Evolutionary conservation across 2,113 vertebrate genomes (phyloP), one percentile per base, ranked within the genome.

Genomic region (Scomber colias): DNA sequence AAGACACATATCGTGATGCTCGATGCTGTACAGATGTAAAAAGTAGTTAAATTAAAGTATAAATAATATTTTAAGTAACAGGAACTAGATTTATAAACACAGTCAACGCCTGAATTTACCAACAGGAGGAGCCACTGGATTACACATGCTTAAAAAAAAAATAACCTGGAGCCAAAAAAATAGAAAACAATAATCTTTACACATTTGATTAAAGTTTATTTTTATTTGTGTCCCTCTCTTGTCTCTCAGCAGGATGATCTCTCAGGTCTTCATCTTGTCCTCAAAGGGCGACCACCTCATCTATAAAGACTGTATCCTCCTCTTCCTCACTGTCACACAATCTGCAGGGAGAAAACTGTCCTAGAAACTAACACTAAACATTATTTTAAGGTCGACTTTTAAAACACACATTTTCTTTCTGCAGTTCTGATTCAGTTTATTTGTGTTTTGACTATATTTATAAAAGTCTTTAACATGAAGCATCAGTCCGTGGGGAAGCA

Each of bases 211-310:
- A 4, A 46, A 11, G 3, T 61, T 5, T 44, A 2, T 53, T 6
- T 75, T 24, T 15, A 5, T 69, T 17, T 15, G 4, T 50, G 11
- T 24, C 2, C 12, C 0, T n/a, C 0, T 67, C 12, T 19, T n/a
- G 1, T 70, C 27, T 77, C 14, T 73, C 71, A 11, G 75, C 59
- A 85, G 77, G 81, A 97, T 97, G 97, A 95, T 97, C 78, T 95
- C 95, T 59, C 96, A 97, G 87, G 76, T 97, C 49, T 97, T 97
- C 92, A 96, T 98, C 82, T 87, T 98, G 84, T 97, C 97, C 21
- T 95, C 96, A 13, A 95, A 96, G 82, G 97, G 97, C 2, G 96
- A 97, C 86, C 95, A 96, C 53, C 96, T 98, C 74, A 95, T 97
- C 81, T 96, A 96, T 72, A 97, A 96, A 92, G 96, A 97, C 92